Evolutionary conservation across 2,113 vertebrate species (phyloP).

Genomic region (Caranx ignobilis): DNA sequence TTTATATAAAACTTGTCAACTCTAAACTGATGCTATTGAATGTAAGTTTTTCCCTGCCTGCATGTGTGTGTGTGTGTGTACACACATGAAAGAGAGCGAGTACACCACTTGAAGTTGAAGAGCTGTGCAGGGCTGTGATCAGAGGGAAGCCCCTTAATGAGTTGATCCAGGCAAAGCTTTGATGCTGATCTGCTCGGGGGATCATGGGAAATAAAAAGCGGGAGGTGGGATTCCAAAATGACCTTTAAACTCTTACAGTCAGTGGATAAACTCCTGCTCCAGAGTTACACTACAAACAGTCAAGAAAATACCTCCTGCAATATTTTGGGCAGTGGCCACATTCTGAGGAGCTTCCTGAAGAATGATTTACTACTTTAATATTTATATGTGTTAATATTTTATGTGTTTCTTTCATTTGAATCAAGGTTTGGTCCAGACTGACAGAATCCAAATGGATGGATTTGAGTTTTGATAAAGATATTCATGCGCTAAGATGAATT

Average conservation of each 20-base stretch:
- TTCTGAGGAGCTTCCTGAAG: too few species aligned
- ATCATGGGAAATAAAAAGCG: conserved; percentile 41
- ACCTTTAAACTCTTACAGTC: conserved; percentile 49
- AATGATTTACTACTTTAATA: too few species aligned
- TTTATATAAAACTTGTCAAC: neutral
- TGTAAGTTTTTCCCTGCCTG: neutral
- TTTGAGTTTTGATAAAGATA: too few species aligned
- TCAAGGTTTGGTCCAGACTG: too few species aligned
- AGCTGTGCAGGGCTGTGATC: conserved; percentile 47
- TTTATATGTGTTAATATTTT: too few species aligned
- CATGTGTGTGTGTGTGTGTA: neutral
- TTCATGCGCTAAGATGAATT: too few species aligned
- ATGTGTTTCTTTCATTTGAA: too few species aligned
- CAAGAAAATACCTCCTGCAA: neutral
- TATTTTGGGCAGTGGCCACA: neutral
- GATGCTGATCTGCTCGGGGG: conserved; percentile 47
- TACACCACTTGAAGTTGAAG: conserved; percentile 30
- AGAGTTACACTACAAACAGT: neutral
- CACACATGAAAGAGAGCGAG: conserved; percentile 4
- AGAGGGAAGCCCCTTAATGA: conserved; percentile 62
- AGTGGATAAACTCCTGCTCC: conserved; percentile 17
- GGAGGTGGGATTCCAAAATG: neutral
- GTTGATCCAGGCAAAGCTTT: conserved; percentile 52
- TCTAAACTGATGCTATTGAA: conserved; percentile 8
- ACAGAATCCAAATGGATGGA: too few species aligned